Base-by-base conservation (phyloP, 2,797 vertebrate species). In the Phrynocephalus vlangalii region DNA sequence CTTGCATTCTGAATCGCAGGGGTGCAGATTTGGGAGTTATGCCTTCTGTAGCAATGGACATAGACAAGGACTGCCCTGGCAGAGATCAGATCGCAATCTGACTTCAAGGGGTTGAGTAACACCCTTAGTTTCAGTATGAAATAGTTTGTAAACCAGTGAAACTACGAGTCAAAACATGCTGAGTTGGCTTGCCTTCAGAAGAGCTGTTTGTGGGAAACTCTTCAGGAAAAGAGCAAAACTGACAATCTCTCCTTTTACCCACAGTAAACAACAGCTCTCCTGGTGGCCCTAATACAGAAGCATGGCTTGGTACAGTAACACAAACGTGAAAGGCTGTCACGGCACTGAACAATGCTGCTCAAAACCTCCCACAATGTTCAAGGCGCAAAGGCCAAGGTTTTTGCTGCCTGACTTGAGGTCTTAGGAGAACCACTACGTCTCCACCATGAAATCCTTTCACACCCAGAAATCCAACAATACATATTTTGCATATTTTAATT, bases 121-220 rank as follows among this genome's bases (percentile, higher is more conserved):
- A 93, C 91, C 86, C 93, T 91, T 92, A 91, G 89, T 95, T 95
- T 95, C 92, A 93, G 92, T 92, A 90, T 88, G 85, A 95, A 96
- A 93, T 90, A 90, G 92, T 94, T 93, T 94, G 90, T 92, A 94
- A 96, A 95, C 90, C 94, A 95, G 93, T 86, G 92, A 96, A 96
- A 96, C 94, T 94, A 86, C 94, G 86, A 94, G 95, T 92, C 92
- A 94, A 94, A 94, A 94, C 95, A 91, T 95, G 95, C 89, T 85
- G 85, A 73, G 82, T 86, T 94, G 95, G 94, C 94, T 94, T 81
- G 67, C 81, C 94, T 92, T 94, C 93, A 94, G 92, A 92, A 91
- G 88, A 93, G 86, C 2, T 92, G 87, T 24, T 88, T 94, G 93
- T 95, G 95, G 95, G 95, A 96, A 95, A 94, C 86, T 89, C 75